A percentile compares a stretch with the other conserved stretches of the same genome.
phyloP scores from a whole-genome alignment of 2,888 invertebrate species.

The Hirtodrosophila trivittata region DNA sequence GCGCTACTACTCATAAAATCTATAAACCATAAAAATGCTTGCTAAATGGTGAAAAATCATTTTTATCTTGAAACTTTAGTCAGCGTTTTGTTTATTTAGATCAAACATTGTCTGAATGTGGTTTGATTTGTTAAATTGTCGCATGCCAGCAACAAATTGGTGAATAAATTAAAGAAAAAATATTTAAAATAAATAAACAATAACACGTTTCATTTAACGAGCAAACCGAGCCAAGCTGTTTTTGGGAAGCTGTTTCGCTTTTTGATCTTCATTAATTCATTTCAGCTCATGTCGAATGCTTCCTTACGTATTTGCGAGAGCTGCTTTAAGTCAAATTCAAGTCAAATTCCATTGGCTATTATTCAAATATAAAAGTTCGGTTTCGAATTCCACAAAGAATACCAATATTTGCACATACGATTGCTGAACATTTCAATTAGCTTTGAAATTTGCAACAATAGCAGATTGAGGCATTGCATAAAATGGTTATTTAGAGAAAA shows the following conservation, averaged over 20 bases:
- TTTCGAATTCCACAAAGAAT: background rate
- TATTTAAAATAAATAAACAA: constrained; percentile 32
- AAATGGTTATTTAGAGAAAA: constrained; percentile 6
- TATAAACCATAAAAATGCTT: constrained; percentile 1
- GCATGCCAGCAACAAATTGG: constrained; percentile 26
- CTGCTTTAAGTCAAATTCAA: background rate
- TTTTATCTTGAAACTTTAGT: no score
- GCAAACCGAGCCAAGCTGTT: constrained; percentile 5
- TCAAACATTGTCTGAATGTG: constrained; percentile 7
- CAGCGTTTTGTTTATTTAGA: constrained; percentile 24
- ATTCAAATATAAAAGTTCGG: background rate
- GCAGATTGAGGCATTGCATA: constrained; percentile 4
- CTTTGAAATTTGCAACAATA: no score
- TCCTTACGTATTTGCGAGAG: constrained; percentile 6
- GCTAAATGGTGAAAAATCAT: no score
- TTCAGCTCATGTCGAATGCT: constrained; percentile 13
- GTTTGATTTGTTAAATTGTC: constrained; percentile 25
- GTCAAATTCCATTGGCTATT: background rate
- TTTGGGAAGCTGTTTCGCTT: no score
- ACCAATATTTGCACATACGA: background rate
- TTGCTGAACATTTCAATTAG: no score
- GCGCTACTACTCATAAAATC: constrained; percentile 3
- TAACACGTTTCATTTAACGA: constrained; percentile 53
- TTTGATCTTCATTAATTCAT: constrained; percentile 25
- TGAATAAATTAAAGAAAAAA: constrained; percentile 43